Evolutionary conservation across 2,888 invertebrate genomes (phyloP), one percentile per base, ranked within the genome.

Genomic region (Alsophila aescularia): DNA sequence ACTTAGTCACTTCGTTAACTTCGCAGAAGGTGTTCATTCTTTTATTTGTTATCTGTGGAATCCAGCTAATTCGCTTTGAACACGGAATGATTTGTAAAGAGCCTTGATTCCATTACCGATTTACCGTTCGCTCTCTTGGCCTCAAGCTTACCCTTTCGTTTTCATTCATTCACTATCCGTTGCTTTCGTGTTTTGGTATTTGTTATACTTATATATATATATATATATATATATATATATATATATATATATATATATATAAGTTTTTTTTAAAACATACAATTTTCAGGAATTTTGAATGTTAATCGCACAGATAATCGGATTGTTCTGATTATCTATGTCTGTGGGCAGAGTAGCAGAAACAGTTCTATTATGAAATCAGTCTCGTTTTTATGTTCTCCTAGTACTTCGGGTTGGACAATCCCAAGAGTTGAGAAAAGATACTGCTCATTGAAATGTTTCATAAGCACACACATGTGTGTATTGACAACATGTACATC

Each of bases 1-100:
- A 73, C 69, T 84, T 81, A 84, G 79, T 85, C 85, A 85, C 73
- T 72, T 66, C 64, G 75, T 79, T 81, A 80, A 82, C 77, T 83
- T 78, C 63, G 71, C 52, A 70, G 66, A 70, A 73, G 67, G 70
- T 67, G 7, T 32, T 16, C 61, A 35, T 52, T 58, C 67, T 66
- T 67, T 44, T 52, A 41, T 36, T 18, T 16, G 34, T 32, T 43
- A 1, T 12, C 43, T 6, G 60, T 54, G 52, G 60, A 67, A 73
- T 69, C 67, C 69, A 57, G 49, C 53, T 79, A 78, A 83, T 83
- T 81, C 67, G 62, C 70, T 75, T 77, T 75, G 68, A 77, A 70
- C 71, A 71, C 63, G 66, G 71, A 78, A 74, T 81, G 78, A 83
- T 79, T 83, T 81, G 73, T 81, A 72, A 66, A 60, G 53, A 64